A percentile compares a stretch with the other conserved stretches of the same genome.
These are phyloP conservation scores for Poeciliopsis turrubarensis DNA, from an alignment of 2,113 vertebrate genomes.

Conservation along the genomic window DNA sequence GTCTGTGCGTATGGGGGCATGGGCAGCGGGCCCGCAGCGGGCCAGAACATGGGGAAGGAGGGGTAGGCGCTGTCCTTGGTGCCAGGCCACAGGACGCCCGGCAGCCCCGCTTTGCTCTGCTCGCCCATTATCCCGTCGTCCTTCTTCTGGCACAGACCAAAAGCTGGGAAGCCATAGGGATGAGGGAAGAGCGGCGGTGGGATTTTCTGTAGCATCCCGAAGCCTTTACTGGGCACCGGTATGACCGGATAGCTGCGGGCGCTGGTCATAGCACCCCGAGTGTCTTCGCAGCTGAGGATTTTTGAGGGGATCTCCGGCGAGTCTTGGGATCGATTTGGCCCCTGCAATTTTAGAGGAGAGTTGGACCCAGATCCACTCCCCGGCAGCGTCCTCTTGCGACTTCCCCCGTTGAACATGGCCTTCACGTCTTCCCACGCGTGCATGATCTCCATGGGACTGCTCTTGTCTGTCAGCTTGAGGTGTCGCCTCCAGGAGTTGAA, in stretches of 20 bases:
- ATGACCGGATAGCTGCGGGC: slow-evolving; percentile 94
- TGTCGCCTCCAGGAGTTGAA: slow-evolving; percentile 94
- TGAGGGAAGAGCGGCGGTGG: slow-evolving; percentile 92
- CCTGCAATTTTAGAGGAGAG: slow-evolving; percentile 71
- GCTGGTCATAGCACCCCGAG: slow-evolving; percentile 72
- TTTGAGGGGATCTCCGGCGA: slow-evolving; percentile 81
- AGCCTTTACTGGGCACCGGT: slow-evolving; percentile 94
- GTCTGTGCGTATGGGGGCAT: slow-evolving; percentile 87
- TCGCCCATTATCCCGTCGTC: slow-evolving; percentile 82
- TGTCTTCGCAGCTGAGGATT: slow-evolving; percentile 80
- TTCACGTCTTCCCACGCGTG: slow-evolving; percentile 98
- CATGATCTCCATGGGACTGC: slow-evolving; percentile 82
- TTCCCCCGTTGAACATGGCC: slow-evolving; percentile 97
- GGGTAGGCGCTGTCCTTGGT: slow-evolving; percentile 87
- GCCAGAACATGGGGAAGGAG: slow-evolving; percentile 94
- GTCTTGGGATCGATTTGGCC: slow-evolving; percentile 51
- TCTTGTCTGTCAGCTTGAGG: slow-evolving; percentile 88
- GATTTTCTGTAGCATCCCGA: slow-evolving; percentile 93
- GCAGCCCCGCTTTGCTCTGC: slow-evolving; percentile 75
- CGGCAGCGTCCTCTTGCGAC: slow-evolving; percentile 92
- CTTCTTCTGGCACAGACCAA: slow-evolving; percentile 93
- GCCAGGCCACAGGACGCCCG: slow-evolving; percentile 80
- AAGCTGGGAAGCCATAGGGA: slow-evolving; percentile 92
- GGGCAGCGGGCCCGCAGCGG: slow-evolving; percentile 85
- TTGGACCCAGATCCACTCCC: slow-evolving; percentile 68